A percentile compares a stretch with the other conserved stretches of the same genome.
Evolutionary conservation across 2,113 vertebrate species (phyloP).

Genomic region (Typhlomys cinereus): DNA sequence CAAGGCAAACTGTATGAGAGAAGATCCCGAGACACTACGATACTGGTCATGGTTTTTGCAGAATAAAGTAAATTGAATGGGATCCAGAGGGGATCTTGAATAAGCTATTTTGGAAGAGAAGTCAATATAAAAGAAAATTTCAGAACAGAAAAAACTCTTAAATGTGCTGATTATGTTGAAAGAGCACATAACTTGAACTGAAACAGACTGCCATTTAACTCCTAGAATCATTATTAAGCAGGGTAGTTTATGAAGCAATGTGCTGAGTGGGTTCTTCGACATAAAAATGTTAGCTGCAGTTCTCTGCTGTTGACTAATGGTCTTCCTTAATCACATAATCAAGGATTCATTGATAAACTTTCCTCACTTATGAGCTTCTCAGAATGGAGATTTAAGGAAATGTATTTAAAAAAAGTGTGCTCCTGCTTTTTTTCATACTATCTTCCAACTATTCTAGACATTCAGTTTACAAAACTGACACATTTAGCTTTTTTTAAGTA

Average conservation of each 20-base stretch:
- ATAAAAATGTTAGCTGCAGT: not conserved
- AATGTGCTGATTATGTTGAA: not conserved
- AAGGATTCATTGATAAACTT: not conserved
- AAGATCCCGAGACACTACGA: not conserved
- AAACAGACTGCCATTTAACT: not conserved
- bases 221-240: not conserved
- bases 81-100: not conserved
- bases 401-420: not conserved
- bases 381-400: not conserved
- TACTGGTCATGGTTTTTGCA: not conserved
- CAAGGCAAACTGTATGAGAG: not conserved
- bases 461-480: not conserved
- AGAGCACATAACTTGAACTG: constrained; percentile 2
- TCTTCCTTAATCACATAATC: not conserved
- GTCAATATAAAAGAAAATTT: constrained; percentile 22
- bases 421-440: not conserved
- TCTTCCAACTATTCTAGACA: not conserved
- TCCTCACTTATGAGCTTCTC: not conserved
- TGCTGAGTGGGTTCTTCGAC: not conserved
- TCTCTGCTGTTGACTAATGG: not conserved
- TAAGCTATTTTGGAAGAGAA: constrained; percentile 24
- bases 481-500: not conserved
- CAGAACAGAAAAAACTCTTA: not conserved
- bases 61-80: not conserved
- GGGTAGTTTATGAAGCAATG: not conserved